Evolutionary conservation across 2,888 invertebrate genomes (phyloP).

Genomic region (Zhuqinia jingwanae): DNA sequence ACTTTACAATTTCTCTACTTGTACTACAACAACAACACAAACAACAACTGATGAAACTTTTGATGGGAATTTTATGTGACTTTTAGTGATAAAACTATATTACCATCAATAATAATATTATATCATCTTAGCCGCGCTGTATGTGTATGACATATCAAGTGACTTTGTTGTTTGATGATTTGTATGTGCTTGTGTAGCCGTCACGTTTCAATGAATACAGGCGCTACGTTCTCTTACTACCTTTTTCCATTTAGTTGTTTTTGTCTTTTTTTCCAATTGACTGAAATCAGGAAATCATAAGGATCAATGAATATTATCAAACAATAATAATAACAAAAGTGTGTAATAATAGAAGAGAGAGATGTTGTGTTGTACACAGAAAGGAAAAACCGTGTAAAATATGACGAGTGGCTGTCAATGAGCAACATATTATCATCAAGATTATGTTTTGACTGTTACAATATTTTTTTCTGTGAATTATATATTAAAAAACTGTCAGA

Average conservation of each 20-base stretch:
- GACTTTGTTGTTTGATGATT: constrained; percentile 66
- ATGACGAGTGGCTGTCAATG: constrained; percentile 51
- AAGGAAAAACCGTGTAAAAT: constrained; percentile 35
- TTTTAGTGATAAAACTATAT: constrained; percentile 56
- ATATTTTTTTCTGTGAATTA: constrained; percentile 32
- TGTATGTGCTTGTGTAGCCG: constrained; percentile 58
- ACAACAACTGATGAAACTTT: constrained; percentile 52
- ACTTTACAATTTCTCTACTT: constrained; percentile 27
- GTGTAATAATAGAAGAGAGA: not conserved
- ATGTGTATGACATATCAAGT: constrained; percentile 51
- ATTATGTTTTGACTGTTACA: constrained; percentile 50
- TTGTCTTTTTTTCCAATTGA: not conserved
- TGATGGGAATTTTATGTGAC: constrained; percentile 58
- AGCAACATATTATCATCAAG: no score
- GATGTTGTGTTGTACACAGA: not conserved
- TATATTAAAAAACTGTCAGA: constrained; percentile 28
- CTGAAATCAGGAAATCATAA: constrained; percentile 45
- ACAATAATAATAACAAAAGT: no score
- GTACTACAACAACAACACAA: not conserved
- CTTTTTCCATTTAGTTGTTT: constrained; percentile 10
- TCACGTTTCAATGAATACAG: constrained; percentile 56
- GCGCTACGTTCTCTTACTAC: not conserved
- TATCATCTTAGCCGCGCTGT: constrained; percentile 56
- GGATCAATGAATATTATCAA: not conserved
- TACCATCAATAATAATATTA: constrained; percentile 50